Evolutionary conservation across 2,888 invertebrate species (phyloP).

Genomic region (Aphodius sticticus): DNA sequence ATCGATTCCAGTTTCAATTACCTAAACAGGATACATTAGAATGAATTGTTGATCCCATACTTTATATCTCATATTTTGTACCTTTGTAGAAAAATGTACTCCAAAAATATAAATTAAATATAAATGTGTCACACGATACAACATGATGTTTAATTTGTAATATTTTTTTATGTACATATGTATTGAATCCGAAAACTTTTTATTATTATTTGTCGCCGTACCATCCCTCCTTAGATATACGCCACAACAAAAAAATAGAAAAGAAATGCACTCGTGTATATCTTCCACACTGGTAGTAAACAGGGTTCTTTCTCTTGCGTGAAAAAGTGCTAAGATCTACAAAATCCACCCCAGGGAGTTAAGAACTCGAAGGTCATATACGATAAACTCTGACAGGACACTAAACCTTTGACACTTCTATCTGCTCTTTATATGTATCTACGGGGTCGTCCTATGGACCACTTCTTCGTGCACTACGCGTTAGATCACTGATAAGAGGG

Average conservation of each 20-base stretch:
- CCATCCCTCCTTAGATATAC: too few relatives aligned
- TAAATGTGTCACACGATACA: too few relatives aligned
- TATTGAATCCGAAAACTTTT: too few relatives aligned
- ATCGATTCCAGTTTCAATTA: too few relatives aligned
- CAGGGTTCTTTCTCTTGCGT: background rate
- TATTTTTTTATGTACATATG: too few relatives aligned
- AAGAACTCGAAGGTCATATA: slow-evolving; percentile 40
- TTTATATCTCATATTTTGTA: too few relatives aligned
- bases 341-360: slow-evolving; percentile 33
- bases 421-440: slow-evolving; percentile 44
- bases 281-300: background rate
- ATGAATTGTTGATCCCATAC: too few relatives aligned
- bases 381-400: slow-evolving; percentile 43
- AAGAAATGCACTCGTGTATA: background rate
- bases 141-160: too few relatives aligned
- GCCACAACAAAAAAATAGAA: background rate
- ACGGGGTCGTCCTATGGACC: slow-evolving; percentile 42
- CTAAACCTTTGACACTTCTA: slow-evolving; percentile 46
- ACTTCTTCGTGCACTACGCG: slow-evolving; percentile 40
- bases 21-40: too few relatives aligned
- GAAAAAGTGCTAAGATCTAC: slow-evolving; percentile 24
- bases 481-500: slow-evolving; percentile 44
- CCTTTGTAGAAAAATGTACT: too few relatives aligned
- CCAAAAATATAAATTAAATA: too few relatives aligned
- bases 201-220: too few relatives aligned